Evolutionary conservation across 2,113 vertebrate genomes (phyloP), one percentile per base, ranked within the genome.

Genomic region (Mesocricetus auratus): DNA sequence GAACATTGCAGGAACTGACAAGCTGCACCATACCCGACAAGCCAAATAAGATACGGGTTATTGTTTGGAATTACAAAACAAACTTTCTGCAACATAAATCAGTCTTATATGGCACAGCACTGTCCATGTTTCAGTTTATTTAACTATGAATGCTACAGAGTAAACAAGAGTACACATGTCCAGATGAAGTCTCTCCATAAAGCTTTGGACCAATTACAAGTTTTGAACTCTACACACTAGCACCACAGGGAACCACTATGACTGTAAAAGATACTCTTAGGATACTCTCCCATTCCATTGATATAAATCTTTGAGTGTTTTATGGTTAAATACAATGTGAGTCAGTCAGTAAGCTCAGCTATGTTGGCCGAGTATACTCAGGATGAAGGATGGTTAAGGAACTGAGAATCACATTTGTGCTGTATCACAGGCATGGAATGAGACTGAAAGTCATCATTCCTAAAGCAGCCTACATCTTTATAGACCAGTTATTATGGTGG

Each of bases 191-290:
- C 58, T 50, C 17, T 50, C 19, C 2, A 7, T n/a, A 90, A 64
- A 17, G 53, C 71, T 29, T 7, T 39, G 39, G n/a, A 53, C 10
- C 17, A 90, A 15, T 5, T 53, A 3, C 64, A 69, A 36, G 0
- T 77, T 66, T 66, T 56, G 74, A 11, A 73, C 3, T 56, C 1
- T 2, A 13, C 10, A 1, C 47, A 6, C 4, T 42, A 16, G 15
- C 13, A 89, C 12, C 21, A 74, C 4, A 24, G 2, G 6, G 15
- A 68, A 11, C 2, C 5, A 12, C 10, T 0, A 1, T 24, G 19
- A 29, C 42, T 73, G 11, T 60, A 95, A 82, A 62, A 45, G 8
- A 17, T 50, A 4, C 1, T 56, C 39, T 78, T 21, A 56, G 12
- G 11, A 15, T 85, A 24, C 13, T 21, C 4, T 31, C 33, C 6